These are phyloP conservation scores for Odontomachus brunneus DNA, from an alignment of 1,140 invertebrate species.

Conservation along the genomic window DNA sequence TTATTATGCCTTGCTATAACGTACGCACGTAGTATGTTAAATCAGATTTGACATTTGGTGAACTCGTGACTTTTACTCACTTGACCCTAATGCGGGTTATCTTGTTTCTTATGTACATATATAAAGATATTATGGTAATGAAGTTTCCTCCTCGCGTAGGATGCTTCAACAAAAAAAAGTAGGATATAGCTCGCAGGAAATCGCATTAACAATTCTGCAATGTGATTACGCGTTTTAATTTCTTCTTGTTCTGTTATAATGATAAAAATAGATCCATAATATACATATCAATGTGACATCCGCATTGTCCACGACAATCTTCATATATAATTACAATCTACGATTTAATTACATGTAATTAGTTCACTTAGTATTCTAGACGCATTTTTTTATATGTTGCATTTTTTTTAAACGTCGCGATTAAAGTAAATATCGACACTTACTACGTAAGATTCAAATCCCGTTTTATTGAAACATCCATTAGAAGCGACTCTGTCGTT, in stretches of 20 bases:
- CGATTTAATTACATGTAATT: constrained; percentile 5
- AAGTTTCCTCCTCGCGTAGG: constrained; percentile 62
- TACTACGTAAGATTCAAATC: constrained; percentile 3
- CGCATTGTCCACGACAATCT: constrained; percentile 8
- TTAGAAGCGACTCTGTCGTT: constrained; percentile 56
- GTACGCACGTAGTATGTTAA: constrained; percentile 66
- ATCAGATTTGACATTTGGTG: constrained; percentile 75
- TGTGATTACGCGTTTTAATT: constrained; percentile 31
- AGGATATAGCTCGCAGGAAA: constrained; percentile 8
- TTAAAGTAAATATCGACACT: constrained; percentile 5
- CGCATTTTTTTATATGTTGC: neutral
- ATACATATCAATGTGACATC: constrained; percentile 45
- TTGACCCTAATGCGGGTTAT: constrained; percentile 73
- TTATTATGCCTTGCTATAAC: constrained; percentile 65
- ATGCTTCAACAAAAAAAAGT: constrained; percentile 61
- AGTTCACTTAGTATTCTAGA: constrained; percentile 18
- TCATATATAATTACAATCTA: constrained; percentile 30
- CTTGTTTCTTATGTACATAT: constrained; percentile 76
- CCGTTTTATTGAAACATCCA: constrained; percentile 60
- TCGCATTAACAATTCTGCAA: neutral
- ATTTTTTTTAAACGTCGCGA: constrained; percentile 8
- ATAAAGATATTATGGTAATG: constrained; percentile 79
- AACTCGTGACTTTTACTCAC: constrained; percentile 76
- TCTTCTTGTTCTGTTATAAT: constrained; percentile 38
- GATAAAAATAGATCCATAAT: constrained; percentile 56